Evolutionary conservation across 2,113 vertebrate genomes (phyloP).

Genomic region (Smithornis capensis): DNA sequence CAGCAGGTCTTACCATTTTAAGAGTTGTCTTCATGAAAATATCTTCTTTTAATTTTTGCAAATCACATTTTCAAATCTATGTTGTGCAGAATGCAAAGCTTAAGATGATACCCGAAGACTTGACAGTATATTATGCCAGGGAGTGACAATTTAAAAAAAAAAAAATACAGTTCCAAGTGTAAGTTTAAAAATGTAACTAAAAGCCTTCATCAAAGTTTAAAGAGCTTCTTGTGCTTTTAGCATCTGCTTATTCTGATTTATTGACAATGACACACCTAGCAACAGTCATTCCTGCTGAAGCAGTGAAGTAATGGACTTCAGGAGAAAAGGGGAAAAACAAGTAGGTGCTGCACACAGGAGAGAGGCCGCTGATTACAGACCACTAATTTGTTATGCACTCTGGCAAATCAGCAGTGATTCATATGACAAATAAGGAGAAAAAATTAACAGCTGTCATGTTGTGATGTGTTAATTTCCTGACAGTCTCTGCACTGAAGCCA

Average conservation of each 20-base stretch:
- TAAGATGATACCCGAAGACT: constrained; percentile 49
- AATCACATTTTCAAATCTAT: constrained; percentile 33
- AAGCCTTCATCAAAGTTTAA: constrained; percentile 90
- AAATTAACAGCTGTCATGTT: constrained; percentile 99
- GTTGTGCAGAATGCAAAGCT: constrained; percentile 40
- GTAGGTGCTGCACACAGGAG: constrained; percentile 76
- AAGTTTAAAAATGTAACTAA: constrained; percentile 88
- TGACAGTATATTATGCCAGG: constrained; percentile 73
- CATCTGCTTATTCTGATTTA: constrained; percentile 85
- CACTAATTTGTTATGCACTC: constrained; percentile 97
- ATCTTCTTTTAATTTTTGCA: constrained; percentile 31
- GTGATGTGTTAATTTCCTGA: constrained; percentile 99
- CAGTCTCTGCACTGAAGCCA: constrained; percentile 97
- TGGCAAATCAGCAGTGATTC: constrained; percentile 95
- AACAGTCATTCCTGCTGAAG: constrained; percentile 71
- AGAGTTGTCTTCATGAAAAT: background rate
- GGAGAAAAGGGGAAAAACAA: constrained; percentile 35
- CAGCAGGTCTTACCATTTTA: background rate
- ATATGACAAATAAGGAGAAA: constrained; percentile 92
- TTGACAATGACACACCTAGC: constrained; percentile 83
- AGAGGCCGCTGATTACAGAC: constrained; percentile 91
- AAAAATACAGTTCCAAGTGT: constrained; percentile 72
- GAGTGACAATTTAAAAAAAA: constrained; percentile 73
- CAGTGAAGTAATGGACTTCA: constrained; percentile 76
- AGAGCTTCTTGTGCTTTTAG: constrained; percentile 84